These are phyloP conservation scores for Parnassius apollo DNA, from an alignment of 2,888 invertebrate species.

Conservation along the genomic window DNA sequence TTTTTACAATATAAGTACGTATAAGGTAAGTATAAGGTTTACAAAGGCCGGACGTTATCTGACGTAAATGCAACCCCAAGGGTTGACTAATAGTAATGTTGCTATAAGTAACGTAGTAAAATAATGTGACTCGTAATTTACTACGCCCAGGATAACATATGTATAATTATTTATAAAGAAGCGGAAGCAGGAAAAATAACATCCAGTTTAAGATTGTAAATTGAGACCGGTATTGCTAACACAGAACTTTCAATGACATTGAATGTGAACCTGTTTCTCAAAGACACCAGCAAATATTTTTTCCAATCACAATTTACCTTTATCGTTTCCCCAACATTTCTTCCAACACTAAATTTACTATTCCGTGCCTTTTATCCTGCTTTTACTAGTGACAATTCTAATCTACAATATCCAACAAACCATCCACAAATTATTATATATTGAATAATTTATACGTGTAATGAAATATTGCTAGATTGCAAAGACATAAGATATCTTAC, in stretches of 20 bases:
- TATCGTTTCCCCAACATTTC: neutral
- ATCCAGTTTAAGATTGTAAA: neutral
- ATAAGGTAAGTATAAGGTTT: no score
- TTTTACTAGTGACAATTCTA: conserved; percentile 28
- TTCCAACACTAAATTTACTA: neutral
- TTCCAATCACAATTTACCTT: neutral
- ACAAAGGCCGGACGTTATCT: no score
- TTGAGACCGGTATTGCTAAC: conserved; percentile 6
- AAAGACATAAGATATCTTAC: no score
- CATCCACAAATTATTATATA: no score
- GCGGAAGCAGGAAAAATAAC: conserved; percentile 2
- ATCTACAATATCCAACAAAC: conserved; percentile 30
- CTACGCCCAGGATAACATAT: no score
- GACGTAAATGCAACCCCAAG: no score
- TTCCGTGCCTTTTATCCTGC: conserved; percentile 16
- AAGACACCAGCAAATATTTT: neutral
- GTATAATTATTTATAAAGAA: neutral
- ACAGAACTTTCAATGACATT: conserved; percentile 11
- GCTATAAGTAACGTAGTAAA: no score
- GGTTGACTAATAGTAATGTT: no score
- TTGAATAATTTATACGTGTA: no score
- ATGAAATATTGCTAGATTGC: no score
- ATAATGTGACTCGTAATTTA: no score
- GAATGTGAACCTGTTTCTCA: conserved; percentile 20
- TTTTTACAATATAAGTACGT: no score